Evolutionary conservation across 2,797 vertebrate genomes (phyloP), one percentile per base, ranked within the genome.

Genomic region (Oreochromis mossambicus): DNA sequence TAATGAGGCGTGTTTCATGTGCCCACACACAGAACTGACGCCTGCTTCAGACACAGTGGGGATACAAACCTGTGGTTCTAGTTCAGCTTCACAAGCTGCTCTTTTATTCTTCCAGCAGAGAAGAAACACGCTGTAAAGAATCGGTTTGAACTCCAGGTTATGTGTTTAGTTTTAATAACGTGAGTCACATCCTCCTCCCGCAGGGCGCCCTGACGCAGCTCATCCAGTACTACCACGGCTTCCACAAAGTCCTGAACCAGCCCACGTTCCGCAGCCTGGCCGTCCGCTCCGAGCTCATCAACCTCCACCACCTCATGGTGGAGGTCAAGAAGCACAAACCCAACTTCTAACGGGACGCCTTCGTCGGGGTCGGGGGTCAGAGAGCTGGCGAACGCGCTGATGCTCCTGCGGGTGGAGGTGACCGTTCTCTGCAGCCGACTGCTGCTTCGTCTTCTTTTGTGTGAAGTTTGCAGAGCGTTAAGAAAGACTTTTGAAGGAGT

Each of bases 241-340:
- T 98, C 96, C 98, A 98, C 93, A 98, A 98, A 86, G 88, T 98
- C 58, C 95, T 99, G 77, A 97, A 97, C 50, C 97, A 98, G 95
- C 96, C 97, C 0, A 96, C 97, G 0, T 97, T 98, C 78, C 96
- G 97, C 17, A 96, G 95, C 38, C 96, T 99, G 63, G 96, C 97
- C 0, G 97, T 97, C 9, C 97, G 98, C 36, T 97, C 98, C 0
- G 97, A 99, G 88, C 97, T 99, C 93, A 98, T 99, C 95, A 99
- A 98, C 91, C 97, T 99, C 81, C 98, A 99, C 82, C 98, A 99
- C 90, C 97, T 99, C 32, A 99, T 99, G 98, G 98, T 99, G 6
- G 98, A 99, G 85, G 97, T 99, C 52, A 99, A 99, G 95, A 99
- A 98, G 81, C 98, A 99, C 95, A 98, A 98, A 36, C 98, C 97